A percentile compares a stretch with the other conserved stretches of the same genome.
These are phyloP conservation scores for Dendroctonus ponderosae DNA, from an alignment of 1,140 invertebrate genomes.

Conservation along the genomic window DNA sequence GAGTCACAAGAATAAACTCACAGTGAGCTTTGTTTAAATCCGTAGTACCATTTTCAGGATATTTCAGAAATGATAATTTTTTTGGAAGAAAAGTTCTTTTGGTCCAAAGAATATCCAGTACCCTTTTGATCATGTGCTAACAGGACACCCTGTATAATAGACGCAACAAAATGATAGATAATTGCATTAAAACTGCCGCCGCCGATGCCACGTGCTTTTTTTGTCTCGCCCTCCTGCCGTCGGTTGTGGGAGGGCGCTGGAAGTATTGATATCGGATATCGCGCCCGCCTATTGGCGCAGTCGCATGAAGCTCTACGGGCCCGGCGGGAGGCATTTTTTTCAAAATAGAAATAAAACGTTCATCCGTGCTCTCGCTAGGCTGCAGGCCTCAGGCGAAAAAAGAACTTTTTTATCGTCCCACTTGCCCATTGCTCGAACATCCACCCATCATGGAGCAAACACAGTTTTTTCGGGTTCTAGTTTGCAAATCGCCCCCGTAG, in stretches of 20 bases:
- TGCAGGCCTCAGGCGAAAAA: too few species aligned
- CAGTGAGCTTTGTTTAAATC: too few species aligned
- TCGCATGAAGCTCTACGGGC: slow-evolving; percentile 9
- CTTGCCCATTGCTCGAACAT: too few species aligned
- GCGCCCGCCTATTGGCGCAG: slow-evolving; percentile 36
- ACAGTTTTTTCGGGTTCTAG: neutral
- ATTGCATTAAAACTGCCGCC: slow-evolving; percentile 41
- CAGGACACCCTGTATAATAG: slow-evolving; percentile 1
- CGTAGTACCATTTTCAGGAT: too few species aligned
- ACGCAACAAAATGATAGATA: slow-evolving; percentile 40
- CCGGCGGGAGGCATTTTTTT: slow-evolving; percentile 30
- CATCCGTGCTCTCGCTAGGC: neutral
- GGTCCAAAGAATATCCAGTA: too few species aligned
- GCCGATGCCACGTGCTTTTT: slow-evolving; percentile 45
- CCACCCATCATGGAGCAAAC: too few species aligned
- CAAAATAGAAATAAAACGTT: slow-evolving; percentile 25
- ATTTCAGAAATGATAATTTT: too few species aligned
- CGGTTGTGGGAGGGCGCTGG: slow-evolving; percentile 34
- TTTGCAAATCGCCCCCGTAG: neutral
- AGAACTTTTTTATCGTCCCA: too few species aligned
- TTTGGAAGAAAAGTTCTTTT: too few species aligned
- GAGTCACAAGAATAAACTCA: too few species aligned
- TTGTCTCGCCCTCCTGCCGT: slow-evolving; percentile 31
- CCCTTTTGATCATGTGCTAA: too few species aligned
- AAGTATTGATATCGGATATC: slow-evolving; percentile 50